Evolutionary conservation across 1,140 invertebrate genomes (phyloP).

Genomic region (Drosophila arawakana): DNA sequence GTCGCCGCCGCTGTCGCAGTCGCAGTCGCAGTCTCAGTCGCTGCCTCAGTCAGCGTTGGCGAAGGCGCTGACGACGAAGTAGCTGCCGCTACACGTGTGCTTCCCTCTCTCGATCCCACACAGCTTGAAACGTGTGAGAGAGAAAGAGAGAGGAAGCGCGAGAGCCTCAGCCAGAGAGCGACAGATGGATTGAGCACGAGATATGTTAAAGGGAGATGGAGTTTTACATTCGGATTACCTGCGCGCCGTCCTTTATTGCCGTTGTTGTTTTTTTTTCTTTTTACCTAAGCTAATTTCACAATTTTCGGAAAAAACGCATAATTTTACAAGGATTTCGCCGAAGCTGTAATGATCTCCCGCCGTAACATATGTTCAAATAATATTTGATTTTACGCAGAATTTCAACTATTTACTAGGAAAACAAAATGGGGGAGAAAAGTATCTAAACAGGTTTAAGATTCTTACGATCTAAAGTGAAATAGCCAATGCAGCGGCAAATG

Average conservation of each 20-base stretch:
- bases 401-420: background rate
- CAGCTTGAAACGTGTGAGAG: background rate
- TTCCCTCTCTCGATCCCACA: constrained; percentile 27
- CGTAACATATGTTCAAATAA: constrained; percentile 1
- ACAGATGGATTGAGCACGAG: constrained; percentile 1
- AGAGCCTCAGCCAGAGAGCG: background rate
- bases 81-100: constrained; percentile 37
- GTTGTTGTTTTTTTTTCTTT: background rate
- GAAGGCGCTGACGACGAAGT: background rate
- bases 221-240: constrained; percentile 38
- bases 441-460: constrained; percentile 8
- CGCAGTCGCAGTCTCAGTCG: constrained; percentile 12
- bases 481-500: constrained; percentile 5
- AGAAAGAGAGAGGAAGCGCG: constrained; percentile 1
- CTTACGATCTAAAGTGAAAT: constrained; percentile 36
- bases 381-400: background rate
- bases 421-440: background rate
- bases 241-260: constrained; percentile 21
- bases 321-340: constrained; percentile 31
- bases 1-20: background rate
- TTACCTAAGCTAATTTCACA: constrained; percentile 58
- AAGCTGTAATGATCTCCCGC: background rate
- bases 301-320: constrained; percentile 36
- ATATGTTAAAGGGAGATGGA: constrained; percentile 1
- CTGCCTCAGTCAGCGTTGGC: constrained; percentile 1